Conservation (phyloP, 2,113 vertebrate species). For the Rhodinocichla rosea region DNA sequence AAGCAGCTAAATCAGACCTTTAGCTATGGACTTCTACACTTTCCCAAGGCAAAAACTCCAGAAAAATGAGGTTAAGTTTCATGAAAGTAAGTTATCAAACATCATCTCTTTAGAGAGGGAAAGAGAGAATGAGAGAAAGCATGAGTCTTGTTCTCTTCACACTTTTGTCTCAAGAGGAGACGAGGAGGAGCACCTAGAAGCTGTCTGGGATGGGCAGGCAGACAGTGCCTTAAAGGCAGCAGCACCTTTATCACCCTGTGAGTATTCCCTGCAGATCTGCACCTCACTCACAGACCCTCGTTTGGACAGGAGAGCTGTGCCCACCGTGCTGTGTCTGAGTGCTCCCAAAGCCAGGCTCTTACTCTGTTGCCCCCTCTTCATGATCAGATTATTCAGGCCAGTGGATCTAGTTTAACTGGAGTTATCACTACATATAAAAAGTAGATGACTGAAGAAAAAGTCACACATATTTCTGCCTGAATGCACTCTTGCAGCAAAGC, state of each 20-base stretch:
- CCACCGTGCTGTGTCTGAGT: accelerated
- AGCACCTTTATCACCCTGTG: background rate
- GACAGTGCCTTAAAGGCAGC: background rate
- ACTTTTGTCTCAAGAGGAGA: background rate
- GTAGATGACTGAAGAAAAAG: background rate
- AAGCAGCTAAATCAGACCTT: background rate
- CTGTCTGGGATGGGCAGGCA: background rate
- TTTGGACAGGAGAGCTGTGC: background rate
- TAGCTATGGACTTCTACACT: background rate
- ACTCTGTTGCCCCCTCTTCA: accelerated
- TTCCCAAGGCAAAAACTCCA: background rate
- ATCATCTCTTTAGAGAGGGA: background rate
- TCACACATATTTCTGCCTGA: background rate
- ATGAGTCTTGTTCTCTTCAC: background rate
- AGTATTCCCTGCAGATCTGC: background rate
- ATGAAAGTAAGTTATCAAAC: background rate
- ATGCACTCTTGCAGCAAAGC: background rate
- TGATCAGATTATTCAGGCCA: background rate
- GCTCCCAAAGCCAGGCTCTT: background rate
- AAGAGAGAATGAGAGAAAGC: background rate
- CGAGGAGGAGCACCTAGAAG: background rate
- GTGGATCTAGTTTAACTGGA: background rate
- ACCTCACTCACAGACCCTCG: background rate
- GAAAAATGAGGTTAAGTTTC: background rate
- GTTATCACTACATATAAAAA: background rate